These are phyloP conservation scores for Lepidochrysops patricia DNA, from an alignment of 2,888 invertebrate genomes.

Conservation along the genomic window DNA sequence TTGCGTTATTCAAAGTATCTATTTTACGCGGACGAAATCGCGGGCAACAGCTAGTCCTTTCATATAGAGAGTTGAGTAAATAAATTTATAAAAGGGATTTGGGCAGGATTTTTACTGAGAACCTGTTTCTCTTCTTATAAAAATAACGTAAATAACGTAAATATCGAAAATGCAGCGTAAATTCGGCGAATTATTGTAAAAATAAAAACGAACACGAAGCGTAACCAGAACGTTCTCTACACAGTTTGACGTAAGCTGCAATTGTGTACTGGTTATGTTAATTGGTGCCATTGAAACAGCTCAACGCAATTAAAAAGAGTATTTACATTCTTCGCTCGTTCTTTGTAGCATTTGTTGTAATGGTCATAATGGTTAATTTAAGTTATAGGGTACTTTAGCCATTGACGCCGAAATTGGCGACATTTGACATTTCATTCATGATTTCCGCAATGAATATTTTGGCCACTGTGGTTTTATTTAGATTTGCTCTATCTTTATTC, in stretches of 20 bases:
- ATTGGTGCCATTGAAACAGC: conserved; percentile 2
- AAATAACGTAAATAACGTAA: too few species aligned
- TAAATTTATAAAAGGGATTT: too few species aligned
- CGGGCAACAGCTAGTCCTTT: too few species aligned
- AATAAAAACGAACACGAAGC: neutral
- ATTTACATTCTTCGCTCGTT: conserved; percentile 3
- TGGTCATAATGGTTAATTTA: neutral
- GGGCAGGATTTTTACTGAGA: too few species aligned
- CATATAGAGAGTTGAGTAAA: too few species aligned
- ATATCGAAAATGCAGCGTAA: neutral
- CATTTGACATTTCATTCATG: neutral
- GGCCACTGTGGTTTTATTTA: neutral
- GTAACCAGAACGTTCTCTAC: neutral
- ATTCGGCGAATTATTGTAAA: neutral
- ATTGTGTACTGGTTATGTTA: conserved; percentile 10
- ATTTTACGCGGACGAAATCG: too few species aligned
- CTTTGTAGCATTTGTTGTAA: neutral
- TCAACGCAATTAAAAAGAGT: neutral
- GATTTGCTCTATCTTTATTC: too few species aligned
- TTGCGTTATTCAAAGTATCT: too few species aligned
- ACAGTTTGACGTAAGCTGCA: conserved; percentile 4
- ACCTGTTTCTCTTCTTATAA: too few species aligned
- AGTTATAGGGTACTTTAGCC: neutral
- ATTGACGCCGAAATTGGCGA: neutral
- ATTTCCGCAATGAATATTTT: neutral